Evolutionary conservation across 2,888 invertebrate species (phyloP).

Genomic region (Harmothoe impar): DNA sequence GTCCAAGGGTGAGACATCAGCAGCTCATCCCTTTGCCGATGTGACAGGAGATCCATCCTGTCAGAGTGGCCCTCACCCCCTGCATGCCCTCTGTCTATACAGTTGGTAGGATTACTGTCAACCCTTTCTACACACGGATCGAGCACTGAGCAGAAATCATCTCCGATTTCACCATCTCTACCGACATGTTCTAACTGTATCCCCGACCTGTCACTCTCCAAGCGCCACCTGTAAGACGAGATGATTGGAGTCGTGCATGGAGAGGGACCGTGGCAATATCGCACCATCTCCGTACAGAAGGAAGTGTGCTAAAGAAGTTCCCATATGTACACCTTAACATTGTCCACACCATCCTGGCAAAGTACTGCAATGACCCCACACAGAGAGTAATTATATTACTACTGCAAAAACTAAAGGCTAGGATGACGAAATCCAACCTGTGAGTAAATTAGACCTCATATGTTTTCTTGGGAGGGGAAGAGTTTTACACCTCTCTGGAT

Average conservation of each 20-base stretch:
- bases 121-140: not conserved
- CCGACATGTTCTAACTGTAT: too few relatives aligned
- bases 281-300: not conserved
- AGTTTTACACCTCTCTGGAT: too few relatives aligned
- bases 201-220: not conserved
- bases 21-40: not conserved
- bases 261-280: not conserved
- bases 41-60: conserved; percentile 4
- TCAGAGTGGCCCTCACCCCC: not conserved
- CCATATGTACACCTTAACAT: not conserved
- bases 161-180: not conserved
- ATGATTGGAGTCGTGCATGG: not conserved
- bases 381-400: too few relatives aligned
- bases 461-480: too few relatives aligned
- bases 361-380: too few relatives aligned
- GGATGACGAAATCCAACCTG: too few relatives aligned
- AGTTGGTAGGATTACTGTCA: conserved; percentile 19
- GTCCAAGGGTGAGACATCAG: too few relatives aligned
- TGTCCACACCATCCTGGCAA: too few relatives aligned
- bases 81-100: not conserved
- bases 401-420: too few relatives aligned
- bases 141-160: not conserved
- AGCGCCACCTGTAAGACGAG: not conserved
- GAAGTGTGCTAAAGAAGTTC: not conserved
- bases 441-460: too few relatives aligned